phyloP scores from a whole-genome alignment of 2,888 invertebrate species.

The Zaprionus bogoriensis region DNA sequence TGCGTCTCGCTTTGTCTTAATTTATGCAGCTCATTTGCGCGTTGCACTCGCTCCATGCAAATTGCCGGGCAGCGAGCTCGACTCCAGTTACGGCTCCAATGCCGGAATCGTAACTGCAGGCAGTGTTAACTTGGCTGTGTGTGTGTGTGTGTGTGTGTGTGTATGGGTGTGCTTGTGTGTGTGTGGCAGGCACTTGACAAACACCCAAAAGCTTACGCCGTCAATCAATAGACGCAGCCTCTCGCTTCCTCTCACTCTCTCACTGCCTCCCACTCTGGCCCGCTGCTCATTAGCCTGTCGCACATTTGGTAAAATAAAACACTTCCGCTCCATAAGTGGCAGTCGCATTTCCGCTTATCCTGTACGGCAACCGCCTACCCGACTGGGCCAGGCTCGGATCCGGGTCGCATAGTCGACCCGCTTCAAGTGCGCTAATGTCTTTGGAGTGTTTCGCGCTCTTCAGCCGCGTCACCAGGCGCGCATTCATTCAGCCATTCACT shows the following conservation, averaged over 20 bases:
- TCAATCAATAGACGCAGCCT: slow-evolving; percentile 48
- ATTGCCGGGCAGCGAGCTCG: slow-evolving; percentile 33
- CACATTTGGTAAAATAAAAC: slow-evolving; percentile 61
- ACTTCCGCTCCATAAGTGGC: slow-evolving; percentile 72
- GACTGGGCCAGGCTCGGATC: too few relatives aligned
- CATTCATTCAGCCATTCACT: slow-evolving; percentile 13
- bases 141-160: neutral
- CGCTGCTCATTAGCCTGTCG: slow-evolving; percentile 57
- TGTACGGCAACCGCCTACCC: slow-evolving; percentile 7
- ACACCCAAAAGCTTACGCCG: slow-evolving; percentile 70
- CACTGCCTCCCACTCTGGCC: neutral
- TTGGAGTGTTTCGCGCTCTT: slow-evolving; percentile 79
- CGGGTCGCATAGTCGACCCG: neutral
- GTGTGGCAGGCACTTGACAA: slow-evolving; percentile 57
- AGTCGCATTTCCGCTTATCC: slow-evolving; percentile 65
- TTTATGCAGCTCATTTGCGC: slow-evolving; percentile 68
- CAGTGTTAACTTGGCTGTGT: slow-evolving; percentile 4
- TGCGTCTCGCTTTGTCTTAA: slow-evolving; percentile 47
- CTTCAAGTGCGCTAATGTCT: slow-evolving; percentile 80
- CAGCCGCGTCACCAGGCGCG: slow-evolving; percentile 32
- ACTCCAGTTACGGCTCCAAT: too few relatives aligned
- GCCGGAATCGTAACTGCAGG: neutral
- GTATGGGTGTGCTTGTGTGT: neutral
- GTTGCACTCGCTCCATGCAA: slow-evolving; percentile 51
- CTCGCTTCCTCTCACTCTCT: neutral